phyloP scores from a whole-genome alignment of 2,888 invertebrate species.

The Nomada ruficornis region DNA sequence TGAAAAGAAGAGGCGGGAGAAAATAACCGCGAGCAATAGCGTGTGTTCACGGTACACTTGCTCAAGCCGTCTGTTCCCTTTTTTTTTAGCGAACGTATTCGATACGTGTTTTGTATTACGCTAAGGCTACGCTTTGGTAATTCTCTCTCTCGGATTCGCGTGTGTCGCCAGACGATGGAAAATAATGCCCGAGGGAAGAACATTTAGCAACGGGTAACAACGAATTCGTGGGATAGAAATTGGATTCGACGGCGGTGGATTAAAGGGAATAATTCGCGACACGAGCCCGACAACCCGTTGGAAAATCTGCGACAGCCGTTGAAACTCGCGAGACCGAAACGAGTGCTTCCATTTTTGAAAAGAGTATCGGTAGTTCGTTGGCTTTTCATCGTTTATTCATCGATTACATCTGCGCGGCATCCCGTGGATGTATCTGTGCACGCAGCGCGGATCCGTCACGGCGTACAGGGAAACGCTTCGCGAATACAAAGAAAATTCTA shows the following conservation, averaged over 20 bases:
- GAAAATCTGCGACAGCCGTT: too few relatives aligned
- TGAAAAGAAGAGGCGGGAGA: slow-evolving; percentile 14
- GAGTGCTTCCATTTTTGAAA: not conserved
- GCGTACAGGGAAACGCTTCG: too few relatives aligned
- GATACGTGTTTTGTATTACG: slow-evolving; percentile 75
- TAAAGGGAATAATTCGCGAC: too few relatives aligned
- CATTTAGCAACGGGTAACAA: not conserved
- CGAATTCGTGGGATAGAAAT: not conserved
- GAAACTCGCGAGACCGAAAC: not conserved
- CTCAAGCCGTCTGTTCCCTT: not conserved
- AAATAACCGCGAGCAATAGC: slow-evolving; percentile 1
- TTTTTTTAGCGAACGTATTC: slow-evolving; percentile 78
- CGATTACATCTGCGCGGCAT: too few relatives aligned
- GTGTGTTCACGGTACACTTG: slow-evolving; percentile 10
- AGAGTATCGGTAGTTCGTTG: not conserved
- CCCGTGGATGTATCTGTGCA: too few relatives aligned
- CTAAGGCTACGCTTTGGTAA: slow-evolving; percentile 37
- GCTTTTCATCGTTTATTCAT: too few relatives aligned
- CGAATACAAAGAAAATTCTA: slow-evolving; percentile 48
- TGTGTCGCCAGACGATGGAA: not conserved
- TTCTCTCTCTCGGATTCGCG: slow-evolving; percentile 36
- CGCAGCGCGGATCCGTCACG: too few relatives aligned
- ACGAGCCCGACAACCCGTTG: not conserved
- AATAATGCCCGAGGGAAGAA: not conserved
- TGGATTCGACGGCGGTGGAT: too few relatives aligned